These are phyloP conservation scores for Hydra vulgaris DNA, from an alignment of 30 jellyfish, hydroid and myxozoan genomes.

Conservation along the genomic window DNA sequence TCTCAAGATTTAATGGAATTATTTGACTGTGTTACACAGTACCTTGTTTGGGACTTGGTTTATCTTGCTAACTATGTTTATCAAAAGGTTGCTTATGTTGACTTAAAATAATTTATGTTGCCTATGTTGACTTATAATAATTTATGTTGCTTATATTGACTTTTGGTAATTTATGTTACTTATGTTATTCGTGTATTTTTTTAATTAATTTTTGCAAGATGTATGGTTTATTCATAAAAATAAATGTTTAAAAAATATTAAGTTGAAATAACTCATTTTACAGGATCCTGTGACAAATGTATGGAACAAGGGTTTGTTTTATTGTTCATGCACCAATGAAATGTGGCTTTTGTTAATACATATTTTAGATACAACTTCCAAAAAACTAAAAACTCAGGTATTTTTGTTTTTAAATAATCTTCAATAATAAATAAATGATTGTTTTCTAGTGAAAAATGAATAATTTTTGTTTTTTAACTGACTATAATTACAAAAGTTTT, in stretches of 20 bases:
- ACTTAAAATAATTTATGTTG: not conserved
- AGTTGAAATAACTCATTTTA: too few relatives aligned
- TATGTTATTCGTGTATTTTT: too few relatives aligned
- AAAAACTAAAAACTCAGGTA: slow-evolving; percentile 34
- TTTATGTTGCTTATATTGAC: not conserved
- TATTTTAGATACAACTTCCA: slow-evolving; percentile 37
- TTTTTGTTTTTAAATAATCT: too few relatives aligned
- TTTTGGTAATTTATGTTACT: not conserved
- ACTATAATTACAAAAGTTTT: too few relatives aligned
- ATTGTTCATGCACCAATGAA: slow-evolving; percentile 50
- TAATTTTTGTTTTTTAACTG: too few relatives aligned
- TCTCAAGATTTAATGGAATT: not conserved
- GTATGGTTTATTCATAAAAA: too few relatives aligned
- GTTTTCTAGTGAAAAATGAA: too few relatives aligned
- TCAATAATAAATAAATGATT: too few relatives aligned
- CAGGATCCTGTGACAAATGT: not conserved
- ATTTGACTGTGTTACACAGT: not conserved
- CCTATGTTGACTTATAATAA: not conserved
- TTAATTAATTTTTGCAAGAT: not conserved
- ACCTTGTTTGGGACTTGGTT: not conserved
- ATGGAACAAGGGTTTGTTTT: slow-evolving; percentile 12
- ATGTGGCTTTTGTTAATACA: slow-evolving; percentile 32
- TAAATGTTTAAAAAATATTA: too few relatives aligned
- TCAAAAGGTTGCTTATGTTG: not conserved
- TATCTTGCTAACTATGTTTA: not conserved